Evolutionary conservation across 2,797 vertebrate genomes (phyloP).

Genomic region (Gobionotothen gibberifrons): DNA sequence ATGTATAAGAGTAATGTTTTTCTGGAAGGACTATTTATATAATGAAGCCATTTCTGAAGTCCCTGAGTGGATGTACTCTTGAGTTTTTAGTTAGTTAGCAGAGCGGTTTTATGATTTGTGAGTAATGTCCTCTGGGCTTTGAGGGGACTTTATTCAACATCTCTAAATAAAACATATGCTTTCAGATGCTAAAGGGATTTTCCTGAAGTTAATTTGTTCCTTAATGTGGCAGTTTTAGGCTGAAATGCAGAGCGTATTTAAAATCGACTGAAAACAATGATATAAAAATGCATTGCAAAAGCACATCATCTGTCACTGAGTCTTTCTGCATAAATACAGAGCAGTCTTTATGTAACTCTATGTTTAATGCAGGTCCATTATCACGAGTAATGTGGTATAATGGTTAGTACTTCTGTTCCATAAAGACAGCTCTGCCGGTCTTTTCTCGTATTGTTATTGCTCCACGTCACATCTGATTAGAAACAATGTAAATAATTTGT

Average conservation of each 20-base stretch:
- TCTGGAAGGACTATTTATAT: slow-evolving; percentile 57
- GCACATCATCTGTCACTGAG: neutral
- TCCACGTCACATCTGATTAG: neutral
- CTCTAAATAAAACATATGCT: slow-evolving; percentile 24
- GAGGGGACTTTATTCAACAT: slow-evolving; percentile 16
- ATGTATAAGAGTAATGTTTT: slow-evolving; percentile 62
- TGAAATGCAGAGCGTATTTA: slow-evolving; percentile 7
- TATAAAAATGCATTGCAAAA: neutral
- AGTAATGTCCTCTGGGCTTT: slow-evolving; percentile 27
- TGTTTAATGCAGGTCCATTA: slow-evolving; percentile 1
- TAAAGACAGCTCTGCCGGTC: neutral
- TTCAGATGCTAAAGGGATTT: slow-evolving; percentile 6
- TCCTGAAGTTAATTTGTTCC: neutral
- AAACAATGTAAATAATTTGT: neutral
- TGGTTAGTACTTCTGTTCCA: slow-evolving; percentile 18
- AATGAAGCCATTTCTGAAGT: slow-evolving; percentile 54
- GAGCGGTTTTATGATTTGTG: slow-evolving; percentile 38
- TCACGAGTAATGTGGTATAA: slow-evolving; percentile 7
- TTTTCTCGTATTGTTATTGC: neutral
- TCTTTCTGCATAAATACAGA: neutral
- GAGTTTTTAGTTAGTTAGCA: slow-evolving; percentile 39
- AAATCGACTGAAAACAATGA: slow-evolving; percentile 8
- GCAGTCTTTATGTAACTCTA: slow-evolving; percentile 13
- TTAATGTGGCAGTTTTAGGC: slow-evolving; percentile 3
- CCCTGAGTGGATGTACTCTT: slow-evolving; percentile 35